Conservation (phyloP, 1,140 invertebrate species). For the Anoplophora glabripennis region DNA sequence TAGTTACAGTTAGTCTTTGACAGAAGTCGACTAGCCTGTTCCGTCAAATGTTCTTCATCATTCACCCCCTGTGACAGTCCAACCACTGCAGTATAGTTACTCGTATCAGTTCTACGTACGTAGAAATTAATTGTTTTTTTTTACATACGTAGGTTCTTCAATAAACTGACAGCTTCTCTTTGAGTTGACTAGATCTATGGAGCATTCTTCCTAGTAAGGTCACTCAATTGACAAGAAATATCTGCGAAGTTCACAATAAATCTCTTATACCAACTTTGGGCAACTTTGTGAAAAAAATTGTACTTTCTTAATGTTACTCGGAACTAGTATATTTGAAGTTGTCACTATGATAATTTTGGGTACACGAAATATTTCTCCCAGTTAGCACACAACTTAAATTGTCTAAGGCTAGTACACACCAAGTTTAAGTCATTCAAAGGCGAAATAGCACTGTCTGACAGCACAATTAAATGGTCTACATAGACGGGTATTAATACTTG, state of each 20-base stretch:
- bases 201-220: conserved; percentile 23
- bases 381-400: not conserved
- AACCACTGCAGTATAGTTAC: conserved; percentile 45
- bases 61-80: conserved; percentile 42
- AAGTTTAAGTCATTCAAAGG: too few relatives aligned
- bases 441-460: too few relatives aligned
- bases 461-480: too few relatives aligned
- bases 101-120: conserved; percentile 32
- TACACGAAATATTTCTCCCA: conserved; percentile 2
- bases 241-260: conserved; percentile 30
- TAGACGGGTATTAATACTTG: too few relatives aligned
- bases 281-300: conserved; percentile 28
- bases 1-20: conserved; percentile 45
- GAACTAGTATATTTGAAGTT: conserved; percentile 20
- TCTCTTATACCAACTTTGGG: conserved; percentile 28
- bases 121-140: conserved; percentile 6
- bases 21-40: conserved; percentile 48
- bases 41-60: conserved; percentile 46
- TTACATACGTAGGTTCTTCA: conserved; percentile 13
- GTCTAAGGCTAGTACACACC: too few relatives aligned
- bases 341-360: not conserved
- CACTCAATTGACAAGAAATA: conserved; percentile 22
- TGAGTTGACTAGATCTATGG: conserved; percentile 8
- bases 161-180: not conserved
- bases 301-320: conserved; percentile 38